phyloP scores from a whole-genome alignment of 2,888 invertebrate species.

The Elysia crispata region DNA sequence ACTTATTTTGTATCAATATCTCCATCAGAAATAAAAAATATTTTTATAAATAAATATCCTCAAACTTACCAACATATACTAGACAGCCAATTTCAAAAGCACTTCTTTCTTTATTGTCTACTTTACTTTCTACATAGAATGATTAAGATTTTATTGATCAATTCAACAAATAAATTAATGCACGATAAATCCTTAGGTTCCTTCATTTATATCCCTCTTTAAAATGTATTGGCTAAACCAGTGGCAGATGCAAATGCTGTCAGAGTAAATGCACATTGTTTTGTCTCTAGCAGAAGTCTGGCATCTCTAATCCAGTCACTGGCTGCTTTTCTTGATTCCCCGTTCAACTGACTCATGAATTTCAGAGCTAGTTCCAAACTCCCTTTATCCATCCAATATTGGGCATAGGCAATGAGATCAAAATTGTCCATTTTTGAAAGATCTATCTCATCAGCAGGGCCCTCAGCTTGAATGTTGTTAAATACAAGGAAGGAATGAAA shows the following conservation, averaged over 20 bases:
- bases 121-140: no score
- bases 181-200: no score
- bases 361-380: constrained; percentile 90
- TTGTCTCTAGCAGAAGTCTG: constrained; percentile 89
- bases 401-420: constrained; percentile 91
- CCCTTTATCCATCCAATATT: constrained; percentile 90
- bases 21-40: no score
- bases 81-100: no score
- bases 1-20: no score
- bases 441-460: constrained; percentile 61
- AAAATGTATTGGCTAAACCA: constrained; percentile 73
- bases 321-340: constrained; percentile 91
- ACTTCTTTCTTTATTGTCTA: no score
- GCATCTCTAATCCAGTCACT: constrained; percentile 92
- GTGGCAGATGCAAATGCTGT: constrained; percentile 82
- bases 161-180: no score
- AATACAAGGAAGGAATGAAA: constrained; percentile 88
- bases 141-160: no score
- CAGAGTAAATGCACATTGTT: constrained; percentile 92
- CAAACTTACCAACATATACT: no score
- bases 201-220: constrained; percentile 35
- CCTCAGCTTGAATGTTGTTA: constrained; percentile 79
- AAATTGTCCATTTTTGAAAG: constrained; percentile 84
- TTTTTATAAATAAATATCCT: no score
- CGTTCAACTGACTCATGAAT: constrained; percentile 89